A percentile compares a stretch with the other conserved stretches of the same genome.
phyloP scores from a whole-genome alignment of 1,140 invertebrate species.

The Scaptomyza hsui region DNA sequence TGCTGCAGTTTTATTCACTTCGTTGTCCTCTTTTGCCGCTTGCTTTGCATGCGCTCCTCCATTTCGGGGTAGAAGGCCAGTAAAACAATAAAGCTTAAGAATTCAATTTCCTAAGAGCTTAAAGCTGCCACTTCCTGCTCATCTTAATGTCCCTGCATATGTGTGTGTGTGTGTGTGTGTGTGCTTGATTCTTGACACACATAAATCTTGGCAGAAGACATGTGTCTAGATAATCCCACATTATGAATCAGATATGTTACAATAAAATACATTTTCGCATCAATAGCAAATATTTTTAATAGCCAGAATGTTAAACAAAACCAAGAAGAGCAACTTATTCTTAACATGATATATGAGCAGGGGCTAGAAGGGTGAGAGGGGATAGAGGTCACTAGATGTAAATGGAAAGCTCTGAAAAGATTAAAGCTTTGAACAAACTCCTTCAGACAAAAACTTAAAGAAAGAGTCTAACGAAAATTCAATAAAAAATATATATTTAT shows the following conservation, averaged over 20 bases:
- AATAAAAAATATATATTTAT: too few species aligned
- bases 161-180: constrained; percentile 10
- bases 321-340: background rate
- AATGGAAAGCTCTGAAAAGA: too few species aligned
- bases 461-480: too few species aligned
- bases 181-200: constrained; percentile 55
- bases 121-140: constrained; percentile 55
- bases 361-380: background rate
- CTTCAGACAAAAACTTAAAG: too few species aligned
- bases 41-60: constrained; percentile 66
- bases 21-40: constrained; percentile 21
- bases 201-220: constrained; percentile 73
- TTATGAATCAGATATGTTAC: constrained; percentile 70
- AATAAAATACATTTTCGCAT: constrained; percentile 76
- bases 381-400: too few species aligned
- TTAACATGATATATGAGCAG: constrained; percentile 55
- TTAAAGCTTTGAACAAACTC: too few species aligned
- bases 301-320: constrained; percentile 56
- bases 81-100: constrained; percentile 82
- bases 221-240: constrained; percentile 78
- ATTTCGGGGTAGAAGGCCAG: constrained; percentile 26
- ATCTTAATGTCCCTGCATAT: constrained; percentile 3
- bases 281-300: constrained; percentile 67
- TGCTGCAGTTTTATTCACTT: constrained; percentile 81
- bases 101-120: constrained; percentile 80